These are phyloP conservation scores for Ephestia elutella DNA, from an alignment of 1,140 invertebrate genomes.

Conservation along the genomic window DNA sequence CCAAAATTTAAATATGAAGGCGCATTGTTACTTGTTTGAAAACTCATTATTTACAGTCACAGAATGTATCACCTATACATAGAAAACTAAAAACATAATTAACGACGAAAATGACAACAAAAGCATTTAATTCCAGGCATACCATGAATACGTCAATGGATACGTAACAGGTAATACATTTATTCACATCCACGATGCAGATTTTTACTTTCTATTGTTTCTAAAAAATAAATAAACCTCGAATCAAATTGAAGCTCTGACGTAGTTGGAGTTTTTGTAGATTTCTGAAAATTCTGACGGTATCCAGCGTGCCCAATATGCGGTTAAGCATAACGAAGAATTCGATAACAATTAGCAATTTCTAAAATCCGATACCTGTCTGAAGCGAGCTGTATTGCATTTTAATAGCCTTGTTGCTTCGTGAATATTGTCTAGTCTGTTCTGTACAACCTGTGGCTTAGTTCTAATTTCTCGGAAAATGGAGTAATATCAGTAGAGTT, in stretches of 20 bases:
- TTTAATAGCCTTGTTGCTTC: background rate
- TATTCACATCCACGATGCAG: too few relatives aligned
- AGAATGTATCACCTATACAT: background rate
- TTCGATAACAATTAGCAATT: background rate
- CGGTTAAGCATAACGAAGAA: constrained; percentile 2
- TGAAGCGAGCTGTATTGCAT: background rate
- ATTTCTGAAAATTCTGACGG: background rate
- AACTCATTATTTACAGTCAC: background rate
- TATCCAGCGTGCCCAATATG: background rate
- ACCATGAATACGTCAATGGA: too few relatives aligned
- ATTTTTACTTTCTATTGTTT: too few relatives aligned
- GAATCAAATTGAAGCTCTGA: too few relatives aligned
- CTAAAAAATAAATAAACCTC: background rate
- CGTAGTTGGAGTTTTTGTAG: background rate
- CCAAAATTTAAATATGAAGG: background rate
- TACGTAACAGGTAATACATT: too few relatives aligned
- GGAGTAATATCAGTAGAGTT: too few relatives aligned
- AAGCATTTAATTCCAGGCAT: too few relatives aligned
- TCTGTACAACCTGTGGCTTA: too few relatives aligned
- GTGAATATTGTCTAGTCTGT: too few relatives aligned
- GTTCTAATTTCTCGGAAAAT: too few relatives aligned
- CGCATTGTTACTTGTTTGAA: background rate
- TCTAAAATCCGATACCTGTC: background rate
- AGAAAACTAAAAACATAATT: background rate
- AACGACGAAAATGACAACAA: too few relatives aligned